Conservation (phyloP, 2,113 vertebrate genomes). For the Varanus salvator region DNA sequence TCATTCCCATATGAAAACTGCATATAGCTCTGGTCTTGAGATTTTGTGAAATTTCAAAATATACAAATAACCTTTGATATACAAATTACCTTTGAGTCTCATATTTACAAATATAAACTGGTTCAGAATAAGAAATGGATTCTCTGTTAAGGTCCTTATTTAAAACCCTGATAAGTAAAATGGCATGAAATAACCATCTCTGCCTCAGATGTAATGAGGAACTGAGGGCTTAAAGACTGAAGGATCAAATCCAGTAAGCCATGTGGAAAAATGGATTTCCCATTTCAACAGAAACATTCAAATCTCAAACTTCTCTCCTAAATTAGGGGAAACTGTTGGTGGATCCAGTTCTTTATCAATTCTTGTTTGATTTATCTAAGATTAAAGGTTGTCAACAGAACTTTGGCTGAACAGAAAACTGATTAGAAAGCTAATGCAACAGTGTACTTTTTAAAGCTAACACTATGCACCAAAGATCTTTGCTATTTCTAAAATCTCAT, state of each 20-base stretch:
- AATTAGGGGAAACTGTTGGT: not conserved
- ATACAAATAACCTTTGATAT: not conserved
- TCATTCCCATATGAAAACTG: not conserved
- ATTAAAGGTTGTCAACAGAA: not conserved
- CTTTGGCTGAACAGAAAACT: not conserved
- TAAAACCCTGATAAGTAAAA: not conserved
- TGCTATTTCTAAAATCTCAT: not conserved
- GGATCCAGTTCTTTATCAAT: not conserved
- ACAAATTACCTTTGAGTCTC: not conserved
- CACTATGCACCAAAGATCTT: not conserved
- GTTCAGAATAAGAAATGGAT: not conserved
- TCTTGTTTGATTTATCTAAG: not conserved
- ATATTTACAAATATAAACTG: not conserved
- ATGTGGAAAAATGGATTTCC: not conserved
- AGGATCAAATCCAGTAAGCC: not conserved
- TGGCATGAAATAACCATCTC: not conserved
- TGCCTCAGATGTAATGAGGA: not conserved
- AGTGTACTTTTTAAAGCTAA: constrained; percentile 16
- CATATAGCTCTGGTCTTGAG: not conserved
- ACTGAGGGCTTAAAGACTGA: not conserved
- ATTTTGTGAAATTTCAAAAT: not conserved
- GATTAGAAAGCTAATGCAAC: not conserved
- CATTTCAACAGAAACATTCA: not conserved
- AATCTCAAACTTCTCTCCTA: not conserved
- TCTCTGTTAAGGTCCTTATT: not conserved